Evolutionary conservation across 2,113 vertebrate species (phyloP).

Genomic region (Glaucomys volans): DNA sequence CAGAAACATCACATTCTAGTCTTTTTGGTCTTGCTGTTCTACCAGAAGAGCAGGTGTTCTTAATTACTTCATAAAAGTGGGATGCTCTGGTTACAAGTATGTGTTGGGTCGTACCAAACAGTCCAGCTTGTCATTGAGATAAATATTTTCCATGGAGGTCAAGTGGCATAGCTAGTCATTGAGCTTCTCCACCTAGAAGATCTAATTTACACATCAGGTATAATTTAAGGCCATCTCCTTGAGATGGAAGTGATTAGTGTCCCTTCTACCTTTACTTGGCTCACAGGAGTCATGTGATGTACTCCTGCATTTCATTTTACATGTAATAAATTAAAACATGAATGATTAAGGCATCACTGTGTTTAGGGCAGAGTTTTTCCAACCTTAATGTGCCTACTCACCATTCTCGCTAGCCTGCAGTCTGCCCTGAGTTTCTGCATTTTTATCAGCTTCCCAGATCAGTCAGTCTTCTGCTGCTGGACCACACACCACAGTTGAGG

Average conservation of each 20-base stretch:
- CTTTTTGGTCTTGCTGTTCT: not conserved
- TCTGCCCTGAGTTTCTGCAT: not conserved
- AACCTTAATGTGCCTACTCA: not conserved
- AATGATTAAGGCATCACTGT: not conserved
- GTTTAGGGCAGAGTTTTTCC: not conserved
- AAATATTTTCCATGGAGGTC: not conserved
- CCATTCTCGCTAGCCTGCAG: not conserved
- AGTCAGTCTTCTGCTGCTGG: not conserved
- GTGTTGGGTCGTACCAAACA: not conserved
- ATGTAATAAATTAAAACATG: conserved; percentile 13
- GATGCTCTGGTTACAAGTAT: not conserved
- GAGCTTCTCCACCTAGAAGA: not conserved
- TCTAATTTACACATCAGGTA: not conserved
- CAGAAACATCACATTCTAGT: not conserved
- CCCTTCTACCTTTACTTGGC: not conserved
- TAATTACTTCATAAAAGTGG: not conserved
- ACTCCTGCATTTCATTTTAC: not conserved
- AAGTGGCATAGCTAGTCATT: not conserved
- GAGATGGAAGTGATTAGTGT: not conserved
- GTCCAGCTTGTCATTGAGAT: not conserved
- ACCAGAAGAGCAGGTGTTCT: not conserved
- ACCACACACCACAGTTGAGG: not conserved
- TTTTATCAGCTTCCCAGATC: not conserved
- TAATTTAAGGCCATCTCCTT: not conserved
- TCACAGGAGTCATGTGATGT: not conserved